phyloP scores from a whole-genome alignment of 2,797 vertebrate species.

The Lacerta viridis region DNA sequence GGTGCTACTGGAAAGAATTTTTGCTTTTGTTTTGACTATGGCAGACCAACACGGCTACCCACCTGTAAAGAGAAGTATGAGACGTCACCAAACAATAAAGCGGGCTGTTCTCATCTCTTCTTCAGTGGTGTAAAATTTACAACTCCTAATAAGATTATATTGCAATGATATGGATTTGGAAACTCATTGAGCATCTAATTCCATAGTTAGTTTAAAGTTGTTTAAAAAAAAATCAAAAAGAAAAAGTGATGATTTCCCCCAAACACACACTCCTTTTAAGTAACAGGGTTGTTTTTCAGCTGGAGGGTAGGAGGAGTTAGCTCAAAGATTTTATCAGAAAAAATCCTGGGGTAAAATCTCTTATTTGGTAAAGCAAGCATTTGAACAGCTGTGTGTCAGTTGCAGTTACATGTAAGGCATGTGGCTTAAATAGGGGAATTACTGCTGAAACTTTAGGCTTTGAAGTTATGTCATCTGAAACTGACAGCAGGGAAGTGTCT shows the following conservation, averaged over 20 bases:
- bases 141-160: not conserved
- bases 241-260: too few species aligned
- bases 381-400: not conserved
- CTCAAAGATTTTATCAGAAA: not conserved
- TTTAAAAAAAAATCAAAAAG: not conserved
- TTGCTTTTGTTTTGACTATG: too few species aligned
- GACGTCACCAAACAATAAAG: not conserved
- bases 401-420: not conserved
- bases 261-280: too few species aligned
- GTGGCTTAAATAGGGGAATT: not conserved
- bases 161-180: not conserved
- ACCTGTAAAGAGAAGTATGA: not conserved
- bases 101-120: not conserved
- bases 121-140: not conserved
- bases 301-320: not conserved
- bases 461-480: constrained; percentile 5
- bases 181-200: not conserved
- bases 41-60: too few species aligned
- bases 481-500: not conserved
- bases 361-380: constrained; percentile 5
- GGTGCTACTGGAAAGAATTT: too few species aligned
- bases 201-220: not conserved
- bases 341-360: not conserved
- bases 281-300: not conserved
- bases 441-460: not conserved